Base-by-base conservation (phyloP, 2,888 invertebrate species). In the Aphidoletes aphidimyza region DNA sequence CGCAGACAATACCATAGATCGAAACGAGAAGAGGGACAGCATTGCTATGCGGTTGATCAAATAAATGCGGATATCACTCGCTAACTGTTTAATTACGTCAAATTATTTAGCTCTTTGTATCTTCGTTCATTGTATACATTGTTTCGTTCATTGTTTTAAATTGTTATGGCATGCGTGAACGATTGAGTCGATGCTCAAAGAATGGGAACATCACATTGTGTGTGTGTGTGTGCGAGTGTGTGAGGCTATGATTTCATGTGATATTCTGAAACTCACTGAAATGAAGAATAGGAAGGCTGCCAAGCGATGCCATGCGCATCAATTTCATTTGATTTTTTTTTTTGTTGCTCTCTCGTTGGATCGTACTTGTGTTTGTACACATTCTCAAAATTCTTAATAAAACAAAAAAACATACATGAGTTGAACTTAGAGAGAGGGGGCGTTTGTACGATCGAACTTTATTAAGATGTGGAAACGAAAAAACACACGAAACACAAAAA, bases 111-210 rank as follows among this genome's bases (percentile, higher is more conserved):
- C 14, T 69, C 69, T 69, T 69, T 69, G 69, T 69, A 19, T 22
- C 54, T 26, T 17, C 26, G 22, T 54, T 54, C 54, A 22, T 22
- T 30, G 5, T 30, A 30, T 69, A 5, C 34, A 69, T 69, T 69
- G 69, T 69, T 69, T 69, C 30, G 34, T 69, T 69, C 69, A 69
- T 69, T 69, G 30, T 69, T 69, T 69, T 69, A 69, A 69, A 69
- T 69, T 69, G 69, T 69, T 69, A 69, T 69, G 69, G 69, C 69
- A 69, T 69, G 69, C 69, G 69, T 69, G 69, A 69, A 69, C 69
- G 69, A 34, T 11, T 69, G 14, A 69, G 14, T 3, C 30, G 30
- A 69, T 69, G 69, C 69, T 17, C 54, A 30, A 34, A 69, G 69
- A 69, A 69, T 69, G 34, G 34, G 17, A 69, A 69, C 30, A 30